Evolutionary conservation across 1,140 invertebrate species (phyloP), one percentile per base, ranked within the genome.

Genomic region (Camponotus pennsylvanicus): DNA sequence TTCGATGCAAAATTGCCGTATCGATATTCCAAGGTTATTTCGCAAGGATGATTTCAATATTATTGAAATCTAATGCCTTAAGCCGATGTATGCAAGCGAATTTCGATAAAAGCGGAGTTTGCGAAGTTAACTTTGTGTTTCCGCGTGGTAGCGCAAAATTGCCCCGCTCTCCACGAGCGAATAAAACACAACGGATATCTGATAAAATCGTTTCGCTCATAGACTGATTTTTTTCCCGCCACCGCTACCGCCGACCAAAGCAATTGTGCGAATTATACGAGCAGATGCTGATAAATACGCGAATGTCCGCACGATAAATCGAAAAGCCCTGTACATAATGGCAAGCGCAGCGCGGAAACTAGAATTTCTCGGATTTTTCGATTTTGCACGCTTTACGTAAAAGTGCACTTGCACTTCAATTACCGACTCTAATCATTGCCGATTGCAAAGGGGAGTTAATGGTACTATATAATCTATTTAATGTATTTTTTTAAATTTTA

Each of bases 61-160:
- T 73, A 83, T 83, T 83, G 79, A 57, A 83, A 83, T 83, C 55
- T 83, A 75, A 83, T 83, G 63, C 69, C 73, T 83, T 61, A 75
- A 83, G 79, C 79, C 55, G 49, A 70, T 45, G 77, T 21, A 59
- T 55, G 79, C 55, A n/a, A 45, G 69, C 32, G n/a, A 83, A 83
- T 83, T 83, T 83, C 79, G 79, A 83, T 83, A 70, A 83, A 73
- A 83, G 69, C 79, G 18, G 79, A 73, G 69, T 75, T 83, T 73
- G 40, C 40, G 34, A 61, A 83, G 79, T 83, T 83, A 83, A 83
- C 79, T 83, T 75, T 73, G 79, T 70, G 79, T 49, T 75, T 13
- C 55, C 40, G 40, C 40, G 79, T 73, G 67, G 18, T 71, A 71
- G 78, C 40, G 78, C 27, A 32, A 73, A 73, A 83, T 83, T 75